phyloP scores from a whole-genome alignment of 2,113 vertebrate genomes.

The Tinamus guttatus region DNA sequence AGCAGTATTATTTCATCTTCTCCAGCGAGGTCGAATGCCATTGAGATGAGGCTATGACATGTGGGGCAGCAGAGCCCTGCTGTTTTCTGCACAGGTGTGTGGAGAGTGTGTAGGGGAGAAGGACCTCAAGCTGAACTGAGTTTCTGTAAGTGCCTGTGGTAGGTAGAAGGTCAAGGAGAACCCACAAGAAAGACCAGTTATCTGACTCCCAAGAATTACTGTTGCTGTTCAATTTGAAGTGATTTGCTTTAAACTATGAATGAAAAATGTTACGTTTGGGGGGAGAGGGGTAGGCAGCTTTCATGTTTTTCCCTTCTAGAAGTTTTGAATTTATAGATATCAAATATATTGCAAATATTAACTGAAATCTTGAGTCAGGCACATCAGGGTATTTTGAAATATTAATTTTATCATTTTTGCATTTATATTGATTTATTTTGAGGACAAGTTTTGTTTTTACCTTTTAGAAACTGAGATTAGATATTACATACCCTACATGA shows the following conservation, averaged over 20 bases:
- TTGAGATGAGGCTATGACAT: background rate
- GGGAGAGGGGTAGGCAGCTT: background rate
- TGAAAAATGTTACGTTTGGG: background rate
- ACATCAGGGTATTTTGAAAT: background rate
- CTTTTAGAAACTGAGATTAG: background rate
- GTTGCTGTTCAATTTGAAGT: background rate
- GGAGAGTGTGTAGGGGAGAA: background rate
- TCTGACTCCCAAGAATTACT: background rate
- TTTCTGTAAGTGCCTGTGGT: background rate
- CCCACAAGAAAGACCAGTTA: background rate
- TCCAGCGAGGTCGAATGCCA: background rate
- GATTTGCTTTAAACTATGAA: background rate
- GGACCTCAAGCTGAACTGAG: background rate
- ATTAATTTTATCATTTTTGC: background rate
- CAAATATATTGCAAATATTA: background rate
- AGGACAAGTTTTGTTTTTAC: background rate
- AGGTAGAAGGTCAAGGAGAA: background rate
- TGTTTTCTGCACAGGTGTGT: fast-evolving
- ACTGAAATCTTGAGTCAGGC: background rate
- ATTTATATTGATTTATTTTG: background rate
- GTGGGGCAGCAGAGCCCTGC: background rate
- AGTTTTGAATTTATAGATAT: background rate
- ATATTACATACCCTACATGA: background rate
- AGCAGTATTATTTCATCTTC: background rate
- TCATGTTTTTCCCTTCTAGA: background rate